Conservation (phyloP, 2,888 invertebrate genomes). For the Linyphia triangularis region DNA sequence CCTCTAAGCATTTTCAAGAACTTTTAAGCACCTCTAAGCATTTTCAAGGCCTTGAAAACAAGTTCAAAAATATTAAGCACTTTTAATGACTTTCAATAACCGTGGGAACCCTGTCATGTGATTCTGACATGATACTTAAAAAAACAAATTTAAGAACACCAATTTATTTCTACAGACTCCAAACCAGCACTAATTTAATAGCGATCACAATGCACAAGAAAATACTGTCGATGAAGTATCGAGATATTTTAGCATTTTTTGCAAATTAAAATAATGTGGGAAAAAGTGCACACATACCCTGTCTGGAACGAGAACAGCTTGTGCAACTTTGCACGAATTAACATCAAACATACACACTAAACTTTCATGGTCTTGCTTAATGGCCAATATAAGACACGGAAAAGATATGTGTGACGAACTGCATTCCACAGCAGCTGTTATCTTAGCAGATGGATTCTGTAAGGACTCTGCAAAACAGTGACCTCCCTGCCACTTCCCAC, state of each 20-base stretch:
- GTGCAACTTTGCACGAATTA: constrained; percentile 39
- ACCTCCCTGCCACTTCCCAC: constrained; percentile 57
- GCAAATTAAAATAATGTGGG: not conserved
- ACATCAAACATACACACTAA: constrained; percentile 66
- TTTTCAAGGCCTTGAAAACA: no score
- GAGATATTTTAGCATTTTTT: not conserved
- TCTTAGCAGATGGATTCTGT: constrained; percentile 58
- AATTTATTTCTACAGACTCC: no score
- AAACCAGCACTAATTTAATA: no score
- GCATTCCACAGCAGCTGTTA: constrained; percentile 56
- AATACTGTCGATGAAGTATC: not conserved
- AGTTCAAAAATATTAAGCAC: no score
- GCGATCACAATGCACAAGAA: not conserved
- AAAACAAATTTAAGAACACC: no score
- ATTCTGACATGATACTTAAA: no score
- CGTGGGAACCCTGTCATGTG: no score
- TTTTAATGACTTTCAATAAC: no score
- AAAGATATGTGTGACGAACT: constrained; percentile 33
- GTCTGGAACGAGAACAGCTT: constrained; percentile 46
- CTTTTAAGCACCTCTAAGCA: no score
- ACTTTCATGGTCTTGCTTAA: constrained; percentile 56
- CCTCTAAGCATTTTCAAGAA: no score
- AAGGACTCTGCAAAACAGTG: constrained; percentile 50
- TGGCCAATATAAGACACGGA: constrained; percentile 44
- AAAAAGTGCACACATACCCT: constrained; percentile 31